Evolutionary conservation across 2,797 vertebrate genomes (phyloP).

Genomic region (Strix occidentalis): DNA sequence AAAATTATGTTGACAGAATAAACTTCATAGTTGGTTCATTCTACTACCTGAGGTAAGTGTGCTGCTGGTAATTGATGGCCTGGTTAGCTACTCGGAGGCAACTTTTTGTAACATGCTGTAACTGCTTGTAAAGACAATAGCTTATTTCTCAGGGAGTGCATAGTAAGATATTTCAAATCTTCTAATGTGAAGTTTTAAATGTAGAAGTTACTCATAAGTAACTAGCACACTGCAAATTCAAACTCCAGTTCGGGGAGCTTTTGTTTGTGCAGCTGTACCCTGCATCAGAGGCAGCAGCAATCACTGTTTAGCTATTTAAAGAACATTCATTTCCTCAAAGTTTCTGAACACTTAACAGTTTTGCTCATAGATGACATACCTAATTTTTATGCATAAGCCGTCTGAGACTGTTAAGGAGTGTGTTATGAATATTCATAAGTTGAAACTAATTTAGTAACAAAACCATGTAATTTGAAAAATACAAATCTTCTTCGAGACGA

Average conservation of each 20-base stretch:
- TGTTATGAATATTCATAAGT: conserved; percentile 62
- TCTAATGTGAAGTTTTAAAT: background rate
- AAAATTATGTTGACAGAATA: background rate
- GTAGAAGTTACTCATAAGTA: background rate
- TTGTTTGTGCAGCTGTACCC: conserved; percentile 35
- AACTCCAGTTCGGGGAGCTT: background rate
- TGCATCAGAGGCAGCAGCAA: conserved; percentile 19
- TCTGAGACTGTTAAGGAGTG: conserved; percentile 4
- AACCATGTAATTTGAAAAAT: conserved; percentile 49
- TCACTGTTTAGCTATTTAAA: conserved; percentile 33
- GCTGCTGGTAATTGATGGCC: background rate
- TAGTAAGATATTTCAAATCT: background rate
- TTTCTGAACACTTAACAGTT: conserved; percentile 23
- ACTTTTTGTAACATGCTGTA: background rate
- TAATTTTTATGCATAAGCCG: conserved; percentile 53
- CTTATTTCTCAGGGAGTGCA: background rate
- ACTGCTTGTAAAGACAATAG: background rate
- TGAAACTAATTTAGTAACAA: conserved; percentile 55
- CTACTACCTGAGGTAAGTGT: background rate
- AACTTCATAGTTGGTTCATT: background rate
- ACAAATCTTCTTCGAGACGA: conserved; percentile 22
- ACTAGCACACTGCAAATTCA: background rate
- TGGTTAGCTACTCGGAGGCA: background rate
- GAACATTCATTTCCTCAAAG: conserved; percentile 37
- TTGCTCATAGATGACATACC: background rate